These are phyloP conservation scores for Trogon surrucura DNA, from an alignment of 2,113 vertebrate species.

Conservation along the genomic window DNA sequence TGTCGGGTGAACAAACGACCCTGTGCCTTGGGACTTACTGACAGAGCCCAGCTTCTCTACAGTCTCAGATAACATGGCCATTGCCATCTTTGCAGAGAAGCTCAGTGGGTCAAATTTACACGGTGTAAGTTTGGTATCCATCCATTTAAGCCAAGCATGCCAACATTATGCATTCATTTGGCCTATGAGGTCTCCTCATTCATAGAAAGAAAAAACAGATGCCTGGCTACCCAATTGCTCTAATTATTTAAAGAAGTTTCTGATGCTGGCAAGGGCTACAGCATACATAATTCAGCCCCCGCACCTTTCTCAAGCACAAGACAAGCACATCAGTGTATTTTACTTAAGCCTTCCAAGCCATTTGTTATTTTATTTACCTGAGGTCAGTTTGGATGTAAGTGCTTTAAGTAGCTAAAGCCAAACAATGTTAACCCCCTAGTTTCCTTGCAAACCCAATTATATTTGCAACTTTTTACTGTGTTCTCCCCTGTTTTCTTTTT, in stretches of 20 bases:
- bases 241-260: slow-evolving; percentile 50
- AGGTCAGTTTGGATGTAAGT: slow-evolving; percentile 9
- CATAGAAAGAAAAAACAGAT: slow-evolving; percentile 23
- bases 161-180: slow-evolving; percentile 46
- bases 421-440: slow-evolving; percentile 3
- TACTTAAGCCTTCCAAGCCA: background rate
- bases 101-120: background rate
- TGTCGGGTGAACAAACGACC: background rate
- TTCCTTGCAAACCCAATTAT: background rate
- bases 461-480: background rate
- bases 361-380: slow-evolving; percentile 42
- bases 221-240: background rate
- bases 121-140: background rate
- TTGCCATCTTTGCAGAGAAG: background rate
- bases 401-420: slow-evolving; percentile 4
- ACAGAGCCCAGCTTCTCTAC: background rate
- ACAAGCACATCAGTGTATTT: slow-evolving; percentile 51
- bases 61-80: background rate
- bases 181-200: slow-evolving; percentile 18
- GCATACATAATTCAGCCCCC: slow-evolving; percentile 13
- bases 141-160: background rate
- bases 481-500: background rate
- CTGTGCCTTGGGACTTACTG: background rate
- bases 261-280: slow-evolving; percentile 12
- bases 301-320: slow-evolving; percentile 11